Percentiles rank a stretch among this genome's conserved stretches.
These are phyloP conservation scores for Clinocottus analis DNA, from an alignment of 2,113 vertebrate genomes.

Conservation along the genomic window DNA sequence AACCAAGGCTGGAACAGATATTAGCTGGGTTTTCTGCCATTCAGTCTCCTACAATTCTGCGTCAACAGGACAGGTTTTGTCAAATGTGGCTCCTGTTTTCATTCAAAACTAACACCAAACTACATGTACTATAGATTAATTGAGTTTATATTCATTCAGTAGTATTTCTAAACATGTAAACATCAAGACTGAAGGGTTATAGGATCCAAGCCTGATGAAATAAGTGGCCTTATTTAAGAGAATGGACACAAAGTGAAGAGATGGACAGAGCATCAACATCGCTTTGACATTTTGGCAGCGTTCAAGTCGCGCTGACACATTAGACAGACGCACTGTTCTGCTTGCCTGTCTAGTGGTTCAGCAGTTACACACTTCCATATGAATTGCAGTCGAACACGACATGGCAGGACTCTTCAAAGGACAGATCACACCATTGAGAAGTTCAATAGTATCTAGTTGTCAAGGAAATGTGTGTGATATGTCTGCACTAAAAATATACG, in stretches of 20 bases:
- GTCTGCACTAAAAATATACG: neutral
- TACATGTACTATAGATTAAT: neutral
- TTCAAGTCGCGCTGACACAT: conserved; percentile 38
- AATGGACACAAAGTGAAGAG: conserved; percentile 19
- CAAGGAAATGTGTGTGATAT: conserved; percentile 22
- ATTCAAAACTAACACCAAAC: neutral
- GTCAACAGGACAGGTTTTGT: conserved; percentile 5
- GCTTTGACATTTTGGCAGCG: conserved; percentile 36
- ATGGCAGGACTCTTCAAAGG: conserved; percentile 42
- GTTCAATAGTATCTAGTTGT: conserved; percentile 40
- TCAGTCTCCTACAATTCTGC: conserved; percentile 18
- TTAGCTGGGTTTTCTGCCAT: conserved; percentile 23
- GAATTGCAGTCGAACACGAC: conserved; percentile 35
- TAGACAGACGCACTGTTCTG: conserved; percentile 42
- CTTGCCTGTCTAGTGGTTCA: conserved; percentile 45
- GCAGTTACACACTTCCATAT: conserved; percentile 32
- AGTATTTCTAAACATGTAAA: neutral
- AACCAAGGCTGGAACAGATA: conserved; percentile 43
- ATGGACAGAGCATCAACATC: conserved; percentile 43
- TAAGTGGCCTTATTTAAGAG: neutral
- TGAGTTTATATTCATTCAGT: conserved; percentile 5
- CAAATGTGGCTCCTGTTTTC: neutral
- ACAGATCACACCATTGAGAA: conserved; percentile 41
- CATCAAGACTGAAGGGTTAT: neutral
- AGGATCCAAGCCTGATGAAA: neutral